A percentile compares a stretch with the other conserved stretches of the same genome.
Evolutionary conservation across 1,140 invertebrate genomes (phyloP).

Genomic region (Anthonomus grandis): DNA sequence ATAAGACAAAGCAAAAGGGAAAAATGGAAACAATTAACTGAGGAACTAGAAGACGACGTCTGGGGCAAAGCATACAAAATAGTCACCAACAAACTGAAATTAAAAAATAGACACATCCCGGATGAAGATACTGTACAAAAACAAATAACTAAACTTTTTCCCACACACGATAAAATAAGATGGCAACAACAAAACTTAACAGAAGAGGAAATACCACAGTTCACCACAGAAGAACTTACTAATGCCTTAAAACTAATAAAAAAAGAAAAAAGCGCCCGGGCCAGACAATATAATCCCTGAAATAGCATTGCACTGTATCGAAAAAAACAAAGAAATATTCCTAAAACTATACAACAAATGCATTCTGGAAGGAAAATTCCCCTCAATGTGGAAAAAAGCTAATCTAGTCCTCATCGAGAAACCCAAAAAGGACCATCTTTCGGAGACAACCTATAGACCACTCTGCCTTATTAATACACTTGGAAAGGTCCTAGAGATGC

Average conservation of each 20-base stretch:
- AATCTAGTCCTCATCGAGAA: slow-evolving; percentile 17
- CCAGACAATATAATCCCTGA: slow-evolving; percentile 21
- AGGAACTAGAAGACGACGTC: slow-evolving; percentile 20
- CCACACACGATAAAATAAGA: not conserved
- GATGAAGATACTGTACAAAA: not conserved
- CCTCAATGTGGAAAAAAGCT: slow-evolving; percentile 21
- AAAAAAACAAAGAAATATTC: slow-evolving; percentile 2
- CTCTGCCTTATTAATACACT: slow-evolving; percentile 35
- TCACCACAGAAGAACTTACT: slow-evolving; percentile 18
- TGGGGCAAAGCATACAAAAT: slow-evolving; percentile 23
- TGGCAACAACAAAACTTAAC: not conserved
- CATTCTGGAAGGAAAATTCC: slow-evolving; percentile 18
- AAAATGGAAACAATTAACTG: slow-evolving; percentile 6
- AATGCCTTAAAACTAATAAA: slow-evolving; percentile 12
- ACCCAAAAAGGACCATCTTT: not conserved
- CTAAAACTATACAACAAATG: slow-evolving; percentile 11
- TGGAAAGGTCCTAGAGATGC: slow-evolving; percentile 32
- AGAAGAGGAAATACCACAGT: not conserved
- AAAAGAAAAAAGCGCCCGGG: slow-evolving; percentile 26
- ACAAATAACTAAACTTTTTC: slow-evolving; percentile 2
- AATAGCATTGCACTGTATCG: slow-evolving; percentile 3
- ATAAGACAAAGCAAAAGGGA: slow-evolving; percentile 10
- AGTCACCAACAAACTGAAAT: slow-evolving; percentile 3
- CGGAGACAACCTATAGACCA: slow-evolving; percentile 14
- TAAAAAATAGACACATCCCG: not conserved